These are phyloP conservation scores for Cinclus cinclus DNA, from an alignment of 2,113 vertebrate genomes.

Conservation along the genomic window DNA sequence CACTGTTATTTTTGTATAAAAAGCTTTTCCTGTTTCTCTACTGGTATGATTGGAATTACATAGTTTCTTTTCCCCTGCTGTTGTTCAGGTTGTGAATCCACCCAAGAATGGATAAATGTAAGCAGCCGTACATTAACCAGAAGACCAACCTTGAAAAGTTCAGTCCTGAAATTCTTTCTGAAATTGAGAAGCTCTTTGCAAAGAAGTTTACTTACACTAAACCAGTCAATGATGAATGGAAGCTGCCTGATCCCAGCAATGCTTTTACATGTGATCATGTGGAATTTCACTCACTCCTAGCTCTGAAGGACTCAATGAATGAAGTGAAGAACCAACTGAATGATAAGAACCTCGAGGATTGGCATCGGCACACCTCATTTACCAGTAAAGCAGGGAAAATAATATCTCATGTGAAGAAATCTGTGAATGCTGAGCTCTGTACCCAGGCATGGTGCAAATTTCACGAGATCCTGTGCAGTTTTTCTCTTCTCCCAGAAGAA, in stretches of 20 bases:
- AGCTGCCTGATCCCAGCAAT: conserved; percentile 76
- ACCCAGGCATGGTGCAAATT: conserved; percentile 97
- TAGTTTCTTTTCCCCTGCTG: background rate
- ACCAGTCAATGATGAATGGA: conserved; percentile 78
- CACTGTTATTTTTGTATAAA: background rate
- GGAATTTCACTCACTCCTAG: conserved; percentile 74
- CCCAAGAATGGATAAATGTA: conserved; percentile 81
- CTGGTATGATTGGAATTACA: background rate
- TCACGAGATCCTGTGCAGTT: conserved; percentile 87
- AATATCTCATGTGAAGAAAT: conserved; percentile 80
- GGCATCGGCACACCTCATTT: conserved; percentile 92
- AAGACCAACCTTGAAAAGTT: conserved; percentile 45
- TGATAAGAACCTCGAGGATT: conserved; percentile 91
- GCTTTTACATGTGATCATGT: conserved; percentile 69
- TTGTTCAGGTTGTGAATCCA: conserved; percentile 42
- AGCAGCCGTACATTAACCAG: conserved; percentile 65
- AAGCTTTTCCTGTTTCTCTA: background rate
- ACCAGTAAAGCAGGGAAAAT: conserved; percentile 92
- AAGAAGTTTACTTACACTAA: conserved; percentile 83
- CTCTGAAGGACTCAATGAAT: conserved; percentile 87
- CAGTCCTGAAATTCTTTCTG: conserved; percentile 72
- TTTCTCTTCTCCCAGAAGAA: conserved; percentile 79
- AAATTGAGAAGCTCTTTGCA: conserved; percentile 80
- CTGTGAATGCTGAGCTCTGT: conserved; percentile 88
- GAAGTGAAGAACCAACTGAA: conserved; percentile 90